These are phyloP conservation scores for Rissa tridactyla DNA, from an alignment of 2,113 vertebrate species.

Conservation along the genomic window DNA sequence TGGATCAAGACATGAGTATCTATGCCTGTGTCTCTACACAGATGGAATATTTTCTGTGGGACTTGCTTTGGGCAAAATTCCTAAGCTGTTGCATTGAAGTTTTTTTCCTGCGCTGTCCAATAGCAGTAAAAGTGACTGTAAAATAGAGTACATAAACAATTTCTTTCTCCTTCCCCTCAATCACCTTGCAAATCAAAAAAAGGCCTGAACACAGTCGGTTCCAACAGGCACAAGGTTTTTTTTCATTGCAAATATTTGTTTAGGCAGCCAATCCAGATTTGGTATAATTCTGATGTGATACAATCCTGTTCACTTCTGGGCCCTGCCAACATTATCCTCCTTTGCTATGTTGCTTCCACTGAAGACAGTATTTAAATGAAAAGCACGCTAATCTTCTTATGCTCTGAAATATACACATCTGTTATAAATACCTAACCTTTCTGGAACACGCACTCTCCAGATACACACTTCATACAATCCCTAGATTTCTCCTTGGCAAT, in stretches of 20 bases:
- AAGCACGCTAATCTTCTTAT: neutral
- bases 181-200: neutral
- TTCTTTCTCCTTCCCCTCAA: neutral
- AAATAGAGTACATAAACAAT: neutral
- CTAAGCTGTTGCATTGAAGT: neutral
- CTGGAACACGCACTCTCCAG: neutral
- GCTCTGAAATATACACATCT: neutral
- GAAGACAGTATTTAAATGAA: slow-evolving; percentile 8
- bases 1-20: neutral
- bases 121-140: neutral
- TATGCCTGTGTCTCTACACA: neutral
- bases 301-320: neutral
- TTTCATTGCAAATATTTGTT: slow-evolving; percentile 2
- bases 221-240: neutral
- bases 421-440: neutral
- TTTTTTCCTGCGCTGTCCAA: neutral
- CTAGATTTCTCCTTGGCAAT: neutral
- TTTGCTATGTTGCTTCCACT: neutral
- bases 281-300: neutral
- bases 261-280: neutral
- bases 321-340: neutral
- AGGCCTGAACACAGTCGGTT: neutral
- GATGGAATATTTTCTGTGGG: neutral
- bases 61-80: neutral
- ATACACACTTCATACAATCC: neutral